Percentiles rank a stretch among this genome's conserved stretches.
These are phyloP conservation scores for Distichodus sexfasciatus DNA, from an alignment of 2,797 vertebrate species.

Conservation along the genomic window DNA sequence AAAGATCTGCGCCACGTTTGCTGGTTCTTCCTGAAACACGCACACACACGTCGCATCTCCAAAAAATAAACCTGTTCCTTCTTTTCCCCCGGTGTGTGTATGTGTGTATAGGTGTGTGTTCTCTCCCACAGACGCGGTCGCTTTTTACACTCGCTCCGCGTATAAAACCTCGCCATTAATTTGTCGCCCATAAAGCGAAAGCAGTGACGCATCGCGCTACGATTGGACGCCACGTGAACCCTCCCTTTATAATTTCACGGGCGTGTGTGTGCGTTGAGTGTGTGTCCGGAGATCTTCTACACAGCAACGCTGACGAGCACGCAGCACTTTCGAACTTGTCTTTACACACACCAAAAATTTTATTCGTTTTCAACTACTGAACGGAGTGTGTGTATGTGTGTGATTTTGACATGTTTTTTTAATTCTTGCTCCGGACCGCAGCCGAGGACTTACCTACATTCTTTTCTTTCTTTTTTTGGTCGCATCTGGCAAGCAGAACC, in stretches of 20 bases:
- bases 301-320: constrained; percentile 77
- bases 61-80: constrained; percentile 36
- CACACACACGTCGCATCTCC: too few relatives aligned
- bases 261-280: constrained; percentile 61
- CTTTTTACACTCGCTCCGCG: constrained; percentile 71
- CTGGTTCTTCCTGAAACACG: too few relatives aligned
- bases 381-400: constrained; percentile 9
- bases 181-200: constrained; percentile 82
- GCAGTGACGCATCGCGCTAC: constrained; percentile 86
- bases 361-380: too few relatives aligned
- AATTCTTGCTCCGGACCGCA: constrained; percentile 53
- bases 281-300: constrained; percentile 82
- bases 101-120: too few relatives aligned
- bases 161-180: constrained; percentile 84
- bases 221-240: constrained; percentile 93
- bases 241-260: constrained; percentile 95
- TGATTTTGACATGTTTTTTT: constrained; percentile 63
- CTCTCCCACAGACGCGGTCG: constrained; percentile 71
- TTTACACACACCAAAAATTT: too few relatives aligned
- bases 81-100: constrained; percentile 62
- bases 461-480: constrained; percentile 40
- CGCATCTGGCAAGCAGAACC: constrained; percentile 51
- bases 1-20: too few relatives aligned
- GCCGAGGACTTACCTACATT: constrained; percentile 58
- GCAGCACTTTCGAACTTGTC: constrained; percentile 79